A percentile compares a stretch with the other conserved stretches of the same genome.
Evolutionary conservation across 92 coral and sea anemone genomes (phyloP).

Genomic region (Porites evermanni): DNA sequence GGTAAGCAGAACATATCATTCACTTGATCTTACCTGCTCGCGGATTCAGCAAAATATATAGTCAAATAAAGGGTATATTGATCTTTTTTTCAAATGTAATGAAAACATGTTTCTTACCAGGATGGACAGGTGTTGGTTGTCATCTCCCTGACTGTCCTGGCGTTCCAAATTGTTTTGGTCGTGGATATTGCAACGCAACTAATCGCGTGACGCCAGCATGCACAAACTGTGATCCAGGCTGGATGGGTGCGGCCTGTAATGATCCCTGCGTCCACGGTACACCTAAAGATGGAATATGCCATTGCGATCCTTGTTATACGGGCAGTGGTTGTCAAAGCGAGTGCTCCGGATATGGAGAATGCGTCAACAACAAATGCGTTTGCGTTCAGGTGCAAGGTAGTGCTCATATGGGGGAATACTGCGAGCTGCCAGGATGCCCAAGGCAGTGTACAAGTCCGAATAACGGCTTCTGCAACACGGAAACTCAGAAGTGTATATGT

Average conservation of each 20-base stretch:
- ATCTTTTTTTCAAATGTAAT: no score
- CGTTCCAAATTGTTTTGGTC: constrained; percentile 94
- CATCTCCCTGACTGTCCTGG: constrained; percentile 95
- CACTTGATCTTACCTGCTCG: no score
- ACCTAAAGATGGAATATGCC: constrained; percentile 72
- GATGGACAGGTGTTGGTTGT: constrained; percentile 97
- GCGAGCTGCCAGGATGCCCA: constrained; percentile 97
- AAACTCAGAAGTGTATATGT: constrained; percentile 80
- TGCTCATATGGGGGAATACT: constrained; percentile 85
- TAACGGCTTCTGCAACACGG: constrained; percentile 83
- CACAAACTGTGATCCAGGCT: constrained; percentile 82
- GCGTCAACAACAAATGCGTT: constrained; percentile 73
- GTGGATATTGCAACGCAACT: constrained; percentile 94
- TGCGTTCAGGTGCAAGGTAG: constrained; percentile 77
- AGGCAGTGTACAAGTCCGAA: constrained; percentile 82
- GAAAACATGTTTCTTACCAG: constrained; percentile 34
- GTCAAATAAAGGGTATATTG: not conserved
- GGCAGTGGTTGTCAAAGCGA: constrained; percentile 93
- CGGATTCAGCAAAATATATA: no score
- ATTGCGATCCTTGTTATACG: constrained; percentile 87
- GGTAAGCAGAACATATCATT: no score
- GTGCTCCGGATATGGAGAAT: constrained; percentile 93
- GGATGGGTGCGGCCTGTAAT: constrained; percentile 99
- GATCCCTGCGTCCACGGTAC: constrained; percentile 88
- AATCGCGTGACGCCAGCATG: constrained; percentile 91